These are phyloP conservation scores for Aegotheles bennettii DNA, from an alignment of 2,113 vertebrate genomes.

Conservation along the genomic window DNA sequence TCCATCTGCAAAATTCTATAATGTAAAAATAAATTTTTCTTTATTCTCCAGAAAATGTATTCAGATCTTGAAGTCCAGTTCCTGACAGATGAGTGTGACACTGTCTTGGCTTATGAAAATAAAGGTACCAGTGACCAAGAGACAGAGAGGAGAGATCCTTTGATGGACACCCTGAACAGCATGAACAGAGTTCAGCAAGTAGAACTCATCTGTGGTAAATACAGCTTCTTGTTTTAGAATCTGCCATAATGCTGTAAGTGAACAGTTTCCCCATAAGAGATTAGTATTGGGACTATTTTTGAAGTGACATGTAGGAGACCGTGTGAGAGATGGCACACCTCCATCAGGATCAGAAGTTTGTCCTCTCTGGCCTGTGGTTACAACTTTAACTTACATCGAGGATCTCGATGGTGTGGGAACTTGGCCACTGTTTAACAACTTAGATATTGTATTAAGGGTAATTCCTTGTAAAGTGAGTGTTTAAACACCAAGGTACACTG, in stretches of 20 bases:
- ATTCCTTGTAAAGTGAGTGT: background rate
- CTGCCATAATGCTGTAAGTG: background rate
- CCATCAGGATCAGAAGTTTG: background rate
- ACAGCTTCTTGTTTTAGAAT: background rate
- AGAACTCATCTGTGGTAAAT: conserved; percentile 91
- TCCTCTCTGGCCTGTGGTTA: background rate
- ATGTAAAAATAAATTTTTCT: background rate
- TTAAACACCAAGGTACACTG: background rate
- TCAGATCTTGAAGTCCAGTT: conserved; percentile 84
- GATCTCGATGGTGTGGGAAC: background rate
- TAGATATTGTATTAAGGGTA: background rate
- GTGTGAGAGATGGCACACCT: background rate
- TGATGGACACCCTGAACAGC: conserved; percentile 86
- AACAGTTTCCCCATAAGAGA: background rate
- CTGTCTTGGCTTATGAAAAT: conserved; percentile 90
- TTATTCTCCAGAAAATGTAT: conserved; percentile 82
- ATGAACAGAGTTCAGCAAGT: conserved; percentile 91
- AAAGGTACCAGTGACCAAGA: conserved; percentile 83
- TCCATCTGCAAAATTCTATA: background rate
- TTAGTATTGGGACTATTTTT: background rate
- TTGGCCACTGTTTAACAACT: background rate
- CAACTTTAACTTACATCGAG: background rate
- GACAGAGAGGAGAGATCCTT: conserved; percentile 79
- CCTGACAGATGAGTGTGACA: conserved; percentile 90
- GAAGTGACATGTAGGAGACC: background rate